Percentiles rank a stretch among this genome's conserved stretches.
Evolutionary conservation across 1,140 invertebrate species (phyloP).

Genomic region (Platorchestia sp.): DNA sequence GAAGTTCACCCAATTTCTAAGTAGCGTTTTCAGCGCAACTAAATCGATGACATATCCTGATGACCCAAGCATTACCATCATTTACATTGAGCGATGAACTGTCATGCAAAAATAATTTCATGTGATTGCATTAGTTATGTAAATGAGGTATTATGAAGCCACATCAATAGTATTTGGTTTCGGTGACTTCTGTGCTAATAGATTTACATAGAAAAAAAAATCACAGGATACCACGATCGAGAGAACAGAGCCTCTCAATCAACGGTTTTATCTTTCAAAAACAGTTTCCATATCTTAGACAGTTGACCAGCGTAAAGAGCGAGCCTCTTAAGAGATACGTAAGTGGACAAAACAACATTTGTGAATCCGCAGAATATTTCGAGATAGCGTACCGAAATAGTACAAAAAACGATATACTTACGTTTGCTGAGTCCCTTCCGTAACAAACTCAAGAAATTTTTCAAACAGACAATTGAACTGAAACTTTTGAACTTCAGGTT

Average conservation of each 20-base stretch:
- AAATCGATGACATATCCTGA: too few species aligned
- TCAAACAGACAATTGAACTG: not conserved
- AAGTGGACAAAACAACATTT: not conserved
- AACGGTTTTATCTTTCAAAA: not conserved
- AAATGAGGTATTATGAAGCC: not conserved
- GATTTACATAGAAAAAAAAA: not conserved
- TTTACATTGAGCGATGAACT: too few species aligned
- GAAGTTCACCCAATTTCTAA: too few species aligned
- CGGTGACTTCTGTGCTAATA: not conserved
- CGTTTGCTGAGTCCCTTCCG: not conserved
- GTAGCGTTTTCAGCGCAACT: too few species aligned
- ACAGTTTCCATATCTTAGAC: not conserved
- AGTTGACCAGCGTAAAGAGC: not conserved
- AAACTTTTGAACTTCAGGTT: too few species aligned
- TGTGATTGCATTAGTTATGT: too few species aligned
- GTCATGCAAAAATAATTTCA: too few species aligned
- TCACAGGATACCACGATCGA: not conserved
- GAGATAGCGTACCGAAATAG: not conserved
- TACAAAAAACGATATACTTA: not conserved
- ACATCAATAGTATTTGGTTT: not conserved
- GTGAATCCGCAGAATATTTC: not conserved
- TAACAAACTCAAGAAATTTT: not conserved
- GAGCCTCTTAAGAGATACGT: not conserved
- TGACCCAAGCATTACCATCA: too few species aligned
- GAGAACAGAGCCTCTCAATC: not conserved